Conservation (phyloP, 2,888 invertebrate species). For the Dendrolimus pini region DNA sequence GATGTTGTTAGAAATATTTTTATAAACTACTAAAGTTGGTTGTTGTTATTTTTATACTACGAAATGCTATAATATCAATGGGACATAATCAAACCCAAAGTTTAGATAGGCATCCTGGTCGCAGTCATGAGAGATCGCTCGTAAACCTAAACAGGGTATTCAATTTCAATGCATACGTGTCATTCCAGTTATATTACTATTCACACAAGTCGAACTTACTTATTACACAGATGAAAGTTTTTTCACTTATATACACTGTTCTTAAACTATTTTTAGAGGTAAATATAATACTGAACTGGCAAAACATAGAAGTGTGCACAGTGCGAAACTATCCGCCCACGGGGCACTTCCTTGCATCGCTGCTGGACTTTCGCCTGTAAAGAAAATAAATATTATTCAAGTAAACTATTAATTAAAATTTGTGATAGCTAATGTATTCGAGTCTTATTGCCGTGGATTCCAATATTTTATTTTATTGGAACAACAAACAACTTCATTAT, state of each 20-base stretch:
- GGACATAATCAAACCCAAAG: too few relatives aligned
- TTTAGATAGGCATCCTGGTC: too few relatives aligned
- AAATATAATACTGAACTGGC: constrained; percentile 27
- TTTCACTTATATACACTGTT: constrained; percentile 7
- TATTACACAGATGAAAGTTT: background rate
- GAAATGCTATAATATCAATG: too few relatives aligned
- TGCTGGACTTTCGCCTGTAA: constrained; percentile 88
- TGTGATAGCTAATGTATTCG: too few relatives aligned
- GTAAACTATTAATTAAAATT: too few relatives aligned
- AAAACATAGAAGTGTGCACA: constrained; percentile 32
- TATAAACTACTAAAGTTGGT: too few relatives aligned
- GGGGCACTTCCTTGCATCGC: constrained; percentile 87
- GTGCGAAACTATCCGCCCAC: constrained; percentile 47
- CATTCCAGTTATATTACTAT: background rate
- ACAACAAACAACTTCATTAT: too few relatives aligned
- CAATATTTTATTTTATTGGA: too few relatives aligned
- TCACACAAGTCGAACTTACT: background rate
- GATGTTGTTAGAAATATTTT: too few relatives aligned
- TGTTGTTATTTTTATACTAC: too few relatives aligned
- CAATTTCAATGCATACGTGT: background rate
- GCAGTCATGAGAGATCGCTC: too few relatives aligned
- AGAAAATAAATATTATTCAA: constrained; percentile 15
- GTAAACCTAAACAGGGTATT: background rate
- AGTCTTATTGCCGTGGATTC: too few relatives aligned
- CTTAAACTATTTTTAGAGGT: constrained; percentile 23